Evolutionary conservation across 2,113 vertebrate genomes (phyloP).

Genomic region (Casuarius casuarius): DNA sequence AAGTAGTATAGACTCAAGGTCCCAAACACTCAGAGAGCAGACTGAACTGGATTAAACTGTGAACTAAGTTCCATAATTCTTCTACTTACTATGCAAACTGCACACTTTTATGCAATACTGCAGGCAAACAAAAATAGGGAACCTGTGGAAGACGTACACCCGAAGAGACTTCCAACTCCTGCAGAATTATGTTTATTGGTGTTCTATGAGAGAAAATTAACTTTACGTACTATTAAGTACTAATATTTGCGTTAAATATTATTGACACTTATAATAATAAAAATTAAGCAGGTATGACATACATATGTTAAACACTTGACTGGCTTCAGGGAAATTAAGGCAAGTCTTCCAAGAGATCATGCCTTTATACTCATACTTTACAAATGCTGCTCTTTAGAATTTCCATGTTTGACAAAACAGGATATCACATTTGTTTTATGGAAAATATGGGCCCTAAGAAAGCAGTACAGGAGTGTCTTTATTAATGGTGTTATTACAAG

Average conservation of each 20-base stretch:
- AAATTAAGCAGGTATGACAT: background rate
- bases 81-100: background rate
- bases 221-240: background rate
- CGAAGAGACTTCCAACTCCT: background rate
- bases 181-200: background rate
- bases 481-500: background rate
- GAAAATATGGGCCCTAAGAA: background rate
- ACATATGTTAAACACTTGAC: background rate
- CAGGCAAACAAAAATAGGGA: background rate
- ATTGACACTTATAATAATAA: background rate
- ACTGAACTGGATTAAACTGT: background rate
- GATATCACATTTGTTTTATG: background rate
- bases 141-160: background rate
- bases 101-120: background rate
- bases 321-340: background rate
- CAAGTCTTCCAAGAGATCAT: background rate
- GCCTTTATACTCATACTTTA: background rate
- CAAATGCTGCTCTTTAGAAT: background rate
- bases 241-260: background rate
- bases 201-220: background rate
- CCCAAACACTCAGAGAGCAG: rapidly evolving
- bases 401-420: background rate
- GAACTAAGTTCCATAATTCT: background rate
- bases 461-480: background rate
- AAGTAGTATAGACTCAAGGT: background rate